Conservation (phyloP, 2,797 vertebrate species). For the Orientallactaga sibirica region DNA sequence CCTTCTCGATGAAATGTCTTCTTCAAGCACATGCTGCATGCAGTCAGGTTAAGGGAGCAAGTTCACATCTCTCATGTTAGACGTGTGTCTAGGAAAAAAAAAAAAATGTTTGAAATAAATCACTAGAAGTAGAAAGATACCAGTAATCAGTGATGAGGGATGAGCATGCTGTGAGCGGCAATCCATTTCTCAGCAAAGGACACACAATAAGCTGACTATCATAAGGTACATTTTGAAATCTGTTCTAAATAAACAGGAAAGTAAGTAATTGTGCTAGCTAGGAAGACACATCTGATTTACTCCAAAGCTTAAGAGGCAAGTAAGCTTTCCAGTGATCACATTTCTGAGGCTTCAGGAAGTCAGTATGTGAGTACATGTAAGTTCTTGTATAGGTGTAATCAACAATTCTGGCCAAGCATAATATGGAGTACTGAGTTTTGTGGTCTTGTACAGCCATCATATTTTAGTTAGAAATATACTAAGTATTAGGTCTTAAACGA, state of each 20-base stretch:
- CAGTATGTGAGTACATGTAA: not conserved
- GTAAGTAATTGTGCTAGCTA: constrained; percentile 31
- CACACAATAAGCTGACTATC: constrained; percentile 2
- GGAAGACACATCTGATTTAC: not conserved
- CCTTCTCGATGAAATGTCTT: not conserved
- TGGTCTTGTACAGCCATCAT: not conserved
- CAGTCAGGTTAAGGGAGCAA: not conserved
- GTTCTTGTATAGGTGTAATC: not conserved
- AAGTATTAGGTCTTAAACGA: not conserved
- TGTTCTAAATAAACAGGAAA: constrained; percentile 58
- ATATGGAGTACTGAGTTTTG: not conserved
- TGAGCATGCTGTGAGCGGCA: constrained; percentile 70
- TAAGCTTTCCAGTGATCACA: not conserved
- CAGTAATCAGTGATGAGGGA: constrained; percentile 79
- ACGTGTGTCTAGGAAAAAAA: constrained; percentile 72
- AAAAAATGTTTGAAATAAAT: constrained; percentile 74
- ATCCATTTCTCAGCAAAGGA: constrained; percentile 79
- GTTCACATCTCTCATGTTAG: not conserved
- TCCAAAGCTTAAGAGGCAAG: constrained; percentile 17
- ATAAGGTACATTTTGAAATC: constrained; percentile 57
- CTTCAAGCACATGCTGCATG: not conserved
- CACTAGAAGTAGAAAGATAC: constrained; percentile 55
- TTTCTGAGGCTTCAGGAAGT: not conserved
- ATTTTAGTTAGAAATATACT: not conserved
- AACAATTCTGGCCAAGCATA: not conserved